Evolutionary conservation across 23 tunicate genomes (phyloP).

Genomic region (Phallusia fumigata): DNA sequence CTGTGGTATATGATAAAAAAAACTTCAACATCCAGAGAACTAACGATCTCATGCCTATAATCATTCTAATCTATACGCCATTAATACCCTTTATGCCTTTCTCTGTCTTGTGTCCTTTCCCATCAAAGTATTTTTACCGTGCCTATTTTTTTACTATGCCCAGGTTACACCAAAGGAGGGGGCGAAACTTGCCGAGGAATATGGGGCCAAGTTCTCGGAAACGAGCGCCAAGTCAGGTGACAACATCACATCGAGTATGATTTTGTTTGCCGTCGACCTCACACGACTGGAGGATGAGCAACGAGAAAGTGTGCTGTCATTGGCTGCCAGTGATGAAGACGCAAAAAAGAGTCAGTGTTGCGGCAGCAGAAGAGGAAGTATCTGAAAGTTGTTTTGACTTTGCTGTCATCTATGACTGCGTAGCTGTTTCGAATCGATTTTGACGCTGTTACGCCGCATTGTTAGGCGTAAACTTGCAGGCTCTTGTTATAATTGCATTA

Average conservation of each 20-base stretch:
- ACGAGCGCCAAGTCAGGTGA: slow-evolving; percentile 35
- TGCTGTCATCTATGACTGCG: too few relatives aligned
- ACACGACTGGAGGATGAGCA: slow-evolving; percentile 37
- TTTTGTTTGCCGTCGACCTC: slow-evolving; percentile 27
- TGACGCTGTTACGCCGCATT: too few relatives aligned
- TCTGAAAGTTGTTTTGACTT: neutral
- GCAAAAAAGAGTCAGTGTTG: neutral
- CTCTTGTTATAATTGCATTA: too few relatives aligned
- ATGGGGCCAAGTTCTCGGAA: slow-evolving; percentile 38
- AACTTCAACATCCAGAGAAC: too few relatives aligned
- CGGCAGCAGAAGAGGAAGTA: neutral
- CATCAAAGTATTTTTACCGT: neutral
- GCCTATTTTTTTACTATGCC: neutral
- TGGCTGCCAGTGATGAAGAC: slow-evolving; percentile 34
- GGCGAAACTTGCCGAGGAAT: slow-evolving; percentile 36
- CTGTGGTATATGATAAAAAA: too few relatives aligned
- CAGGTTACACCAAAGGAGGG: slow-evolving; percentile 47
- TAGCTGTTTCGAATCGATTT: too few relatives aligned
- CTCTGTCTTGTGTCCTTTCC: too few relatives aligned
- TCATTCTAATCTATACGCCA: too few relatives aligned
- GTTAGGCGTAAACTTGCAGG: neutral
- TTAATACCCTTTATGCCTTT: too few relatives aligned
- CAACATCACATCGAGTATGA: slow-evolving; percentile 17
- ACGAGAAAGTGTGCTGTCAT: slow-evolving; percentile 32
- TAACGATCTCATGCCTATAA: too few relatives aligned